Percentiles rank a stretch among this genome's conserved stretches.
These are phyloP conservation scores for Drosophila kambysellisi DNA, from an alignment of 2,888 invertebrate species.

Conservation along the genomic window DNA sequence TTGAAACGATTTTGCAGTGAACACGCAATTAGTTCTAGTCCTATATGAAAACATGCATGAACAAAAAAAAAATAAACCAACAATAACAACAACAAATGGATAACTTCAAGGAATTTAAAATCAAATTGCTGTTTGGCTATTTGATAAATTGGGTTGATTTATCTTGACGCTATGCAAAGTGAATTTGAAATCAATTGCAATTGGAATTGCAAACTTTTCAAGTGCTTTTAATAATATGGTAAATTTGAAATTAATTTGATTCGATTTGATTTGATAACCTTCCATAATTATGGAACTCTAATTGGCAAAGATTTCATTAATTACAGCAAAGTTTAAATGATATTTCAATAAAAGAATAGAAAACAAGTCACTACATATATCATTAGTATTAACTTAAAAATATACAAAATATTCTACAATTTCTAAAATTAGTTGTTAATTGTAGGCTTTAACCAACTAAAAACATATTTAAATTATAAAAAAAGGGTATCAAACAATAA, in stretches of 20 bases:
- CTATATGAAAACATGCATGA: constrained; percentile 19
- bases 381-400: too few species aligned
- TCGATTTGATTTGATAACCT: background rate
- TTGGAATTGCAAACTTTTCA: background rate
- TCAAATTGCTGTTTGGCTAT: constrained; percentile 56
- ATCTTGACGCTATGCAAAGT: constrained; percentile 40
- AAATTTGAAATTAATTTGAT: constrained; percentile 3
- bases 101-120: constrained; percentile 40
- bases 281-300: background rate
- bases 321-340: background rate
- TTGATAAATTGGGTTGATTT: constrained; percentile 66
- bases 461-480: background rate
- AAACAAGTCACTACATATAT: background rate
- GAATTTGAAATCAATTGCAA: background rate
- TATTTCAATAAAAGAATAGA: background rate
- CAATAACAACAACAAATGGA: constrained; percentile 7
- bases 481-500: background rate
- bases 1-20: constrained; percentile 77
- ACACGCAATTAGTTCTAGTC: constrained; percentile 78
- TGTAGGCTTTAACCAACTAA: background rate
- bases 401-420: background rate
- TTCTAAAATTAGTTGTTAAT: background rate
- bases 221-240: constrained; percentile 29
- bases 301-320: background rate
- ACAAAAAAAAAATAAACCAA: constrained; percentile 11